Percentiles rank a stretch among this genome's conserved stretches.
phyloP scores from a whole-genome alignment of 1,140 invertebrate species.

The Drosophila pruinosa region DNA sequence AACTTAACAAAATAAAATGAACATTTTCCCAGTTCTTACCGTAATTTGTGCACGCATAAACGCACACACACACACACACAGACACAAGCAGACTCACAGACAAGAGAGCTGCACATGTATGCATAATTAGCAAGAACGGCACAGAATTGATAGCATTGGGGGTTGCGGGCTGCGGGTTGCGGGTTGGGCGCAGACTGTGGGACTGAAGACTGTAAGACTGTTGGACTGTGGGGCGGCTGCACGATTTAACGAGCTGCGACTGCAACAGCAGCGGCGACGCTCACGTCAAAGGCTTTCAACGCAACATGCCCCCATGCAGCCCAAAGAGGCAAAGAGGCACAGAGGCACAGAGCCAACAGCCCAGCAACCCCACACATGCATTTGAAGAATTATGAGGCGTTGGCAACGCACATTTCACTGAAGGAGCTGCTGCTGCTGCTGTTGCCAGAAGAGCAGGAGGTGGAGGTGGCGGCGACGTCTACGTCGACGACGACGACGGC shows the following conservation, averaged over 20 bases:
- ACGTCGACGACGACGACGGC: conserved; percentile 4
- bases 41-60: conserved; percentile 26
- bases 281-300: conserved; percentile 58
- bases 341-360: conserved; percentile 1
- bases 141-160: conserved; percentile 61
- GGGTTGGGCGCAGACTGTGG: conserved; percentile 1
- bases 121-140: conserved; percentile 73
- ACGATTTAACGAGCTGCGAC: conserved; percentile 74
- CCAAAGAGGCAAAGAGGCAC: background rate
- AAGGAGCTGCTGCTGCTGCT: conserved; percentile 46
- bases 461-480: background rate
- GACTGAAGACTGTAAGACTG: too few relatives aligned
- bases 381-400: conserved; percentile 78
- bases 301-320: conserved; percentile 32
- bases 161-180: conserved; percentile 29
- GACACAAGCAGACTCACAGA: too few relatives aligned
- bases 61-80: conserved; percentile 7
- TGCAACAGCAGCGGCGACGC: conserved; percentile 25
- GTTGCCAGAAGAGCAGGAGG: too few relatives aligned
- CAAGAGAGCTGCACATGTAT: conserved; percentile 39
- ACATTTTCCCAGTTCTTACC: background rate
- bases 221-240: conserved; percentile 20
- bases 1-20: too few relatives aligned
- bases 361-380: conserved; percentile 60
- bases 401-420: conserved; percentile 71